Evolutionary conservation across 2,888 invertebrate genomes (phyloP), one percentile per base, ranked within the genome.

Genomic region (Aphodius sticticus): DNA sequence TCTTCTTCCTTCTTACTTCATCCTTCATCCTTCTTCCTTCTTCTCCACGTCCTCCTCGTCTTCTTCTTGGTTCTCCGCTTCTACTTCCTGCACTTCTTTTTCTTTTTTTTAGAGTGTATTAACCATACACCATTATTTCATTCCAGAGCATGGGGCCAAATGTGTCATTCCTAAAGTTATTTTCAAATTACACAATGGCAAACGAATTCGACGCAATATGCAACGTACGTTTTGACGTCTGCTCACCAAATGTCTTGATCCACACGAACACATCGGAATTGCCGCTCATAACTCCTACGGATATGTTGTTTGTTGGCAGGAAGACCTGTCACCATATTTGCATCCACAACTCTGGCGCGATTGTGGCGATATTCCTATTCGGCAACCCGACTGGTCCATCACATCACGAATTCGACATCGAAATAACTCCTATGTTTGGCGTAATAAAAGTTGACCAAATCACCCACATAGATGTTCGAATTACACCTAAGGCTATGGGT

Each of bases 401-500:
- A 75, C 80, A 83, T 0, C 82, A 84, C 0, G 86, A 85, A 75
- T 79, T 90, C 3, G 78, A 84, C 5, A 79, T 90, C 2, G 80
- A 81, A 69, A 84, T 87, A 38, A 77, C 82, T 3, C 90, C 89
- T 0, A 84, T 84, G 76, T 85, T 82, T 6, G 88, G 88, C 7
- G 79, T 84, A 37, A 78, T 90, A 16, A 74, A 82, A 3, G 69
- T 76, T 0, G 78, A 70, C 0, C 70, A 84, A 36, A 81, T 84
- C 16, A 82, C 83, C 15, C 82, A 81, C 26, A 83, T 88, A 6
- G 80, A 84, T 69, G 83, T 89, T 0, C 84, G 80, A 15, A 80
- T 89, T 16, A 83, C 83, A 0, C 88, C 89, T 0, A 69, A 84
- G 9, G 84, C 86, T 53, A 82, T 84, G 77, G 90, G 90, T n/a